phyloP scores from a whole-genome alignment of 2,888 invertebrate species.

The Limenitis camilla region DNA sequence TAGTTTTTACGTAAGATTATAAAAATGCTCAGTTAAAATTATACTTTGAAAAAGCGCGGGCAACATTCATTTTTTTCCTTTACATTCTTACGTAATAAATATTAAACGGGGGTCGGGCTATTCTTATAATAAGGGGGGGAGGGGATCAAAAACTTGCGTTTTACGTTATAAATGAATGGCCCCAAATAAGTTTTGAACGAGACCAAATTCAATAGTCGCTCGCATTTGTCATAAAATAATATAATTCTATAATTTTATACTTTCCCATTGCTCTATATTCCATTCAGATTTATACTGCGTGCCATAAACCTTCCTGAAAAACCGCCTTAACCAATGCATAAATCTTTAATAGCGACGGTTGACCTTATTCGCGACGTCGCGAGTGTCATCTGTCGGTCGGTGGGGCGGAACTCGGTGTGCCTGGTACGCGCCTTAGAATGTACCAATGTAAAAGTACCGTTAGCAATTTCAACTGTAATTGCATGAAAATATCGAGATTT shows the following conservation, averaged over 20 bases:
- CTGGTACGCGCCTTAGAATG: slow-evolving; percentile 53
- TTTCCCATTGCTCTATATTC: too few species aligned
- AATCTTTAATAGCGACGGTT: slow-evolving; percentile 42
- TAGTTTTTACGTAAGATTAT: too few species aligned
- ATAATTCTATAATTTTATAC: neutral
- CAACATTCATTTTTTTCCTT: too few species aligned
- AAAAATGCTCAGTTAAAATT: too few species aligned
- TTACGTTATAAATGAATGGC: too few species aligned
- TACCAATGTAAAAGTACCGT: slow-evolving; percentile 42
- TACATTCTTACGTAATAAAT: too few species aligned
- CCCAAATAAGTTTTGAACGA: too few species aligned
- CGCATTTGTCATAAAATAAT: neutral
- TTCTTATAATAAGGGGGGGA: too few species aligned
- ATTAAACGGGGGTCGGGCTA: too few species aligned
- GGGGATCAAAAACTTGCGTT: too few species aligned
- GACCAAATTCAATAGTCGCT: neutral
- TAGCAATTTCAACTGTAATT: slow-evolving; percentile 28
- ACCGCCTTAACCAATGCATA: slow-evolving; percentile 17
- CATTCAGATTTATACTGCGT: too few species aligned
- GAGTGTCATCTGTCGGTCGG: slow-evolving; percentile 63
- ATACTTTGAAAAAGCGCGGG: too few species aligned
- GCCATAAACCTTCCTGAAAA: neutral
- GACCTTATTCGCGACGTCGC: slow-evolving; percentile 72
- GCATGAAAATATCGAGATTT: neutral
- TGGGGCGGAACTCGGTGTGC: slow-evolving; percentile 52